Percentiles rank a stretch among this genome's conserved stretches.
phyloP scores from a whole-genome alignment of 2,797 vertebrate genomes.

The Halcyon chelicuti region DNA sequence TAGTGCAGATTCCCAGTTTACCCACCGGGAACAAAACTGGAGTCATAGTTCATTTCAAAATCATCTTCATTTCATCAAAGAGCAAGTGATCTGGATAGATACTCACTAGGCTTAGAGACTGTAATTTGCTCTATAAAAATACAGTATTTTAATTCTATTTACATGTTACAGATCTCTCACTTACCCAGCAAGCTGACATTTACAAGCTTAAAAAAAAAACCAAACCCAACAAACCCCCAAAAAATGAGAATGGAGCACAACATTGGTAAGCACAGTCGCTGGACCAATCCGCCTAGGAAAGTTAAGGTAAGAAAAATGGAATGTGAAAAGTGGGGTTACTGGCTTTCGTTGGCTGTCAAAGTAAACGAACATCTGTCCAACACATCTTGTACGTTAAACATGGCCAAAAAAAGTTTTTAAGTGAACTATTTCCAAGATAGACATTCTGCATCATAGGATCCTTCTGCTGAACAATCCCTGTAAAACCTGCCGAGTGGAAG shows the following conservation, averaged over 20 bases:
- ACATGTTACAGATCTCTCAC: constrained; percentile 59
- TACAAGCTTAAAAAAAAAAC: constrained; percentile 50
- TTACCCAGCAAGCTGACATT: constrained; percentile 62
- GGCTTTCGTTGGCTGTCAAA: constrained; percentile 1
- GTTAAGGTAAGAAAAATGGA: constrained; percentile 22
- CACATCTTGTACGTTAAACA: neutral
- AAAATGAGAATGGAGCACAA: neutral
- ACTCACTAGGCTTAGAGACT: constrained; percentile 56
- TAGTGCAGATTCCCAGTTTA: constrained; percentile 60
- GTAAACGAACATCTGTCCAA: neutral
- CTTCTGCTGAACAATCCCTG: constrained; percentile 50
- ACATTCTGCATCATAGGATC: constrained; percentile 57
- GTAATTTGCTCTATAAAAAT: constrained; percentile 80
- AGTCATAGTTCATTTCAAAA: constrained; percentile 65
- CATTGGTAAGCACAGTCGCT: constrained; percentile 33
- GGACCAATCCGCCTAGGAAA: neutral
- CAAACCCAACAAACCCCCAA: neutral
- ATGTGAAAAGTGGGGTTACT: neutral
- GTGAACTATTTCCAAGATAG: constrained; percentile 43
- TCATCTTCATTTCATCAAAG: constrained; percentile 60
- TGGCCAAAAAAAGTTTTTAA: neutral
- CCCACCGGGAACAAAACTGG: constrained; percentile 65
- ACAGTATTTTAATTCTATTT: constrained; percentile 76
- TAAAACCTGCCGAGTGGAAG: constrained; percentile 6
- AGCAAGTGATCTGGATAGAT: constrained; percentile 51